Base-by-base conservation (phyloP, 1,140 invertebrate genomes). In the Ganaspis sp. region DNA sequence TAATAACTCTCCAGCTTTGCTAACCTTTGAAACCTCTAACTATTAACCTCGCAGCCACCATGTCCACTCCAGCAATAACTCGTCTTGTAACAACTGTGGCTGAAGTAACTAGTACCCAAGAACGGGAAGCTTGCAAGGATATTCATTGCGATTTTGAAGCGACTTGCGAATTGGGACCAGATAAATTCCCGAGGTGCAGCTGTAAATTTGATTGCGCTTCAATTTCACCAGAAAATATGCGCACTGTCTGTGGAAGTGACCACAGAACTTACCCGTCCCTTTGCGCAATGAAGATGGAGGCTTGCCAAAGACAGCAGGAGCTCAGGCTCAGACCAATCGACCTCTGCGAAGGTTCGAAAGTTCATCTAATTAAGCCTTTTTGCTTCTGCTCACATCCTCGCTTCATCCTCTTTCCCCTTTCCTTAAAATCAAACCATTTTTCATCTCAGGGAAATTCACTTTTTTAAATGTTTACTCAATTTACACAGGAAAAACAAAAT, bases 221-320 rank as follows among this genome's bases (percentile, higher is more conserved):
- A 88, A 92, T 75, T 83, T 90, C 78, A 77, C 91, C 87, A 87
- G 93, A 91, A 89, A 94, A 92, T 89, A 93, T 88, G 78, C 92
- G 90, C 69, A 94, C 94, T 0, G 95, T 98, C 21, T 98, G 97
- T 88, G 96, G 95, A 1, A 96, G 95, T 42, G 96, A 98, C 89
- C 93, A 96, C 72, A 92, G 93, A 75, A 94, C 95, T 45, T 98
- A 98, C 86, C 92, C 94, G 4, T 97, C 95, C 77, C 92, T 96
- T 74, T 98, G 97, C 87, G 94, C 95, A 17, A 96, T 98, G 95
- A 95, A 95, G 85, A 95, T 95, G 92, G 95, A 96, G 83, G 95
- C 96, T 6, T 98, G 97, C 89, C 94, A 96, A 78, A 93, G 95
- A 78, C 96, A 97, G 87, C 94, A 95, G 74, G 96, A 97, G 84